phyloP scores from a whole-genome alignment of 2,113 vertebrate species.

The Centropus unirufus region DNA sequence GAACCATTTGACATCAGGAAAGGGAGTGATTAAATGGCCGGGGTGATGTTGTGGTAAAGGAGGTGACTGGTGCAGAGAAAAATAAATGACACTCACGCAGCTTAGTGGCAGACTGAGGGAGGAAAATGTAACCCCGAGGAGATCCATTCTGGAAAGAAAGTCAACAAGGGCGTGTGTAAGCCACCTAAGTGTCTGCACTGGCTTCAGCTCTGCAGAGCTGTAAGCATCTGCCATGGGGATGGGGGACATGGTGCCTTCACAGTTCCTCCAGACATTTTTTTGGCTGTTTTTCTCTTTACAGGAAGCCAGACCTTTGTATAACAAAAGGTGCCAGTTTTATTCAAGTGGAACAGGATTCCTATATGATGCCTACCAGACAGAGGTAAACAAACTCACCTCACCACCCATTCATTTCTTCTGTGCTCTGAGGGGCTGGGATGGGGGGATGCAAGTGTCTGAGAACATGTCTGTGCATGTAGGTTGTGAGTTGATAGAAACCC shows the following conservation, averaged over 20 bases:
- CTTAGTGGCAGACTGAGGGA: background rate
- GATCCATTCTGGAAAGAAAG: background rate
- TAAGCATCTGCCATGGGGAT: background rate
- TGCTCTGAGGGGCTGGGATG: background rate
- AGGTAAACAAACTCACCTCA: conserved; percentile 76
- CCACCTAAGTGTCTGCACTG: background rate
- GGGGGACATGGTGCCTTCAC: background rate
- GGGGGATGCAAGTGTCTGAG: background rate
- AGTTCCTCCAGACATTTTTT: background rate
- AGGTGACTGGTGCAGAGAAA: background rate
- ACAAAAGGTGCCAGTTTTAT: conserved; percentile 87
- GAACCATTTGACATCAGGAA: background rate
- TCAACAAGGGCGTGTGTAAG: fast-evolving
- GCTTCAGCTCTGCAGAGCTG: background rate
- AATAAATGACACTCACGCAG: background rate
- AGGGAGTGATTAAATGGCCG: background rate
- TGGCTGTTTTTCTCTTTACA: conserved; percentile 57
- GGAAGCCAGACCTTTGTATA: conserved; percentile 86
- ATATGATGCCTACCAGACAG: conserved; percentile 86
- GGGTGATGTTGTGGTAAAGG: background rate
- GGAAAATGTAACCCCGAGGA: background rate
- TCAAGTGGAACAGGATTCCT: conserved; percentile 81
- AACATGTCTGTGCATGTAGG: background rate
- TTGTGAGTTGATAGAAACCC: background rate
- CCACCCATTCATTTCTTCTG: background rate